A percentile compares a stretch with the other conserved stretches of the same genome.
Evolutionary conservation across 2,888 invertebrate species (phyloP).

Genomic region (Bellardia pandia): DNA sequence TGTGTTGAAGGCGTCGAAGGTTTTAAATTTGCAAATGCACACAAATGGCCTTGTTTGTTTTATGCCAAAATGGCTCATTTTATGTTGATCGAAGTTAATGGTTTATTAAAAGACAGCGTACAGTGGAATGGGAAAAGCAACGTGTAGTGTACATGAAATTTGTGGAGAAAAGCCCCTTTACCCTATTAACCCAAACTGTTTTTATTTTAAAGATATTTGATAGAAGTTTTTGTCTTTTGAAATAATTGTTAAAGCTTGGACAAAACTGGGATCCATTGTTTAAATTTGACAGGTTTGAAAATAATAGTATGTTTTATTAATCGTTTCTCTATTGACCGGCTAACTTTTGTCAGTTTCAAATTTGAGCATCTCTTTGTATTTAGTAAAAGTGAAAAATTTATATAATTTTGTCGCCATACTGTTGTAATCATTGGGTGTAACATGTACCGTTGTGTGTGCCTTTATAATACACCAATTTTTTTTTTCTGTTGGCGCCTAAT

Average conservation of each 20-base stretch:
- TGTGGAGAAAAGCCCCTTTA: too few species aligned
- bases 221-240: too few species aligned
- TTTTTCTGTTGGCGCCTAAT: conserved; percentile 64
- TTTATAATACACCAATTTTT: conserved; percentile 30
- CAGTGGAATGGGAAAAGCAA: neutral
- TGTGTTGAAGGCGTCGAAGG: neutral
- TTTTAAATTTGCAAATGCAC: neutral
- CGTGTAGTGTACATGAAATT: neutral
- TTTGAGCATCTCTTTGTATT: too few species aligned
- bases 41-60: conserved; percentile 8
- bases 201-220: too few species aligned
- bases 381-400: neutral
- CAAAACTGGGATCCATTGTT: too few species aligned
- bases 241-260: too few species aligned
- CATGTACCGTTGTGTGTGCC: neutral
- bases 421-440: neutral
- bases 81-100: conserved; percentile 4
- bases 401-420: neutral
- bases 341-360: too few species aligned
- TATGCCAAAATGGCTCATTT: neutral
- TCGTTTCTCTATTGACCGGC: too few species aligned
- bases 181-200: too few species aligned
- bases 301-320: too few species aligned
- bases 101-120: neutral
- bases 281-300: too few species aligned